A percentile compares a stretch with the other conserved stretches of the same genome.
These are phyloP conservation scores for Orussus abietinus DNA, from an alignment of 1,140 invertebrate genomes.

Conservation along the genomic window DNA sequence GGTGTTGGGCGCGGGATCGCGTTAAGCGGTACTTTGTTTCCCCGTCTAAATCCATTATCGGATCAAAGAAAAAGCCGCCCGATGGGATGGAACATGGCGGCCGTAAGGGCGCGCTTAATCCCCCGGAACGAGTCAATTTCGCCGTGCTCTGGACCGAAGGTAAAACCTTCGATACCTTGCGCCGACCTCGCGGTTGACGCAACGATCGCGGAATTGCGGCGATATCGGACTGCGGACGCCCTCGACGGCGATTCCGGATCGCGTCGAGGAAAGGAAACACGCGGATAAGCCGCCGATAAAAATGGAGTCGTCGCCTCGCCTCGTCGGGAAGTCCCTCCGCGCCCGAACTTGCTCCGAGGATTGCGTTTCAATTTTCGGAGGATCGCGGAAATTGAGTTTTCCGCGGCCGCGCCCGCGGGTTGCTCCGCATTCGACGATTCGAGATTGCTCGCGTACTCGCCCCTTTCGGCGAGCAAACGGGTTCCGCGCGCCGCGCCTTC, in stretches of 20 bases:
- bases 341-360: slow-evolving; percentile 13
- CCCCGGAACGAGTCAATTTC: slow-evolving; percentile 32
- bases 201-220: slow-evolving; percentile 15
- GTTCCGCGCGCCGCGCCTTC: too few relatives aligned
- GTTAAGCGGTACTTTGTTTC: too few relatives aligned
- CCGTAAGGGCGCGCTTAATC: slow-evolving; percentile 28
- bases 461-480: too few relatives aligned
- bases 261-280: slow-evolving; percentile 15
- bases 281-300: background rate
- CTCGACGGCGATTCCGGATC: slow-evolving; percentile 22
- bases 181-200: slow-evolving; percentile 19
- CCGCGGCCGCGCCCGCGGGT: too few relatives aligned
- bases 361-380: slow-evolving; percentile 20
- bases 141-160: slow-evolving; percentile 28
- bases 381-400: slow-evolving; percentile 20
- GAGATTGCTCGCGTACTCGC: background rate
- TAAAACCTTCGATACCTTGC: slow-evolving; percentile 25
- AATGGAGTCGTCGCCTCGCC: slow-evolving; percentile 1
- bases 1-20: too few relatives aligned
- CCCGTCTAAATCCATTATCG: too few relatives aligned
- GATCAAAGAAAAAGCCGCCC: too few relatives aligned
- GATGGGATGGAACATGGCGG: too few relatives aligned
- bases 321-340: background rate
- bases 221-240: slow-evolving; percentile 21
- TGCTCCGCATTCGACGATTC: too few relatives aligned